These are phyloP conservation scores for Eulacestoma nigropectus DNA, from an alignment of 2,113 vertebrate genomes.

Conservation along the genomic window DNA sequence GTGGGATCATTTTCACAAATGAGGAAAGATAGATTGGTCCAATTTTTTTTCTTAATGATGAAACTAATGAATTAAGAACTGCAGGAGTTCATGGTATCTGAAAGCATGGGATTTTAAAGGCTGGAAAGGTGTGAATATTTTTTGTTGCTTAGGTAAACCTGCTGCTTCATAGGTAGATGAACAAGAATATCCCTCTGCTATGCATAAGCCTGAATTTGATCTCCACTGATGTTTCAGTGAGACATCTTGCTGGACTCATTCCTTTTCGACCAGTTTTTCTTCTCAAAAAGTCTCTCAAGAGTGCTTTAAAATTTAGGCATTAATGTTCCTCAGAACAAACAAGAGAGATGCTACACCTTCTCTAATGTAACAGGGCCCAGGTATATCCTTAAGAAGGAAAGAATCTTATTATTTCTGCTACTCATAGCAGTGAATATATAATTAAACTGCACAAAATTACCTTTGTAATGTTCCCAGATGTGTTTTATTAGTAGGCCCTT, in stretches of 20 bases:
- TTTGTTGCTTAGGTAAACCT: background rate
- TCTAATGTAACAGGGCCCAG: background rate
- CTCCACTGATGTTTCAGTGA: background rate
- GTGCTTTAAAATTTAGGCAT: background rate
- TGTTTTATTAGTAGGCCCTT: conserved; percentile 9
- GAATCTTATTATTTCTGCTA: background rate
- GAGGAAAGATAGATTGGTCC: background rate
- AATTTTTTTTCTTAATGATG: background rate
- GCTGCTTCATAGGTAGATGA: background rate
- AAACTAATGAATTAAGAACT: background rate
- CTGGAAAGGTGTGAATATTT: accelerated
- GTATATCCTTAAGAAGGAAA: background rate
- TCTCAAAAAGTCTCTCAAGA: background rate
- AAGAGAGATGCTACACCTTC: background rate
- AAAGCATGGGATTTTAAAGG: background rate
- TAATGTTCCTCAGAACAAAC: background rate
- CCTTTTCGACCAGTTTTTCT: background rate
- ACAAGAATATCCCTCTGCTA: background rate
- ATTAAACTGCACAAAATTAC: conserved; percentile 44
- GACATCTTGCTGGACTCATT: background rate
- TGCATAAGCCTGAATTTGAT: background rate
- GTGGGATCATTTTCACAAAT: background rate
- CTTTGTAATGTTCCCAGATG: background rate
- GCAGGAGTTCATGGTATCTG: background rate
- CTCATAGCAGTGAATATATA: background rate